These are phyloP conservation scores for Lydus trimaculatus DNA, from an alignment of 2,888 invertebrate genomes.

Conservation along the genomic window DNA sequence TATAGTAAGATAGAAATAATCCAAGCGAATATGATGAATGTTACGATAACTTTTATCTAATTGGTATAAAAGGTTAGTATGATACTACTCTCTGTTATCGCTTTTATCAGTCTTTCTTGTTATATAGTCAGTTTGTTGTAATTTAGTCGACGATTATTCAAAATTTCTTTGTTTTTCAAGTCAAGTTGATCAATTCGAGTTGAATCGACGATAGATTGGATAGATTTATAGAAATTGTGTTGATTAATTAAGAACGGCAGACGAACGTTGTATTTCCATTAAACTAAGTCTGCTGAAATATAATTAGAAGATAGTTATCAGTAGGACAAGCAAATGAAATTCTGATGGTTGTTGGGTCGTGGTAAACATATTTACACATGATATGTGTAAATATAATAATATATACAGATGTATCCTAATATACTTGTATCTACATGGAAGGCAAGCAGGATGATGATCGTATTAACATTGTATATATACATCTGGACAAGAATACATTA, in stretches of 20 bases:
- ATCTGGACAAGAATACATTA: slow-evolving; percentile 34
- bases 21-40: no score
- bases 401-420: neutral
- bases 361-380: slow-evolving; percentile 27
- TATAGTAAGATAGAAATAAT: no score
- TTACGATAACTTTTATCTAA: no score
- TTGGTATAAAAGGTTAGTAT: no score
- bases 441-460: slow-evolving; percentile 28
- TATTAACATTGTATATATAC: slow-evolving; percentile 29
- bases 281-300: slow-evolving; percentile 26
- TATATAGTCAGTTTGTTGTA: no score
- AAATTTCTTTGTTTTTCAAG: no score
- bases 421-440: slow-evolving; percentile 5
- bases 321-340: slow-evolving; percentile 29
- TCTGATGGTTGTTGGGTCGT: slow-evolving; percentile 12
- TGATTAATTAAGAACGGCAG: slow-evolving; percentile 16
- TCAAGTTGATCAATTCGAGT: no score
- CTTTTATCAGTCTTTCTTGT: no score
- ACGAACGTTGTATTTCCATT: slow-evolving; percentile 19
- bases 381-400: slow-evolving; percentile 7
- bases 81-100: no score
- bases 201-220: no score
- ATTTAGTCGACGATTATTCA: no score
- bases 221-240: neutral
- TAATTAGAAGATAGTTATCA: slow-evolving; percentile 32